Base-by-base conservation (phyloP, 1,140 invertebrate genomes). In the Helicoverpa armigera region DNA sequence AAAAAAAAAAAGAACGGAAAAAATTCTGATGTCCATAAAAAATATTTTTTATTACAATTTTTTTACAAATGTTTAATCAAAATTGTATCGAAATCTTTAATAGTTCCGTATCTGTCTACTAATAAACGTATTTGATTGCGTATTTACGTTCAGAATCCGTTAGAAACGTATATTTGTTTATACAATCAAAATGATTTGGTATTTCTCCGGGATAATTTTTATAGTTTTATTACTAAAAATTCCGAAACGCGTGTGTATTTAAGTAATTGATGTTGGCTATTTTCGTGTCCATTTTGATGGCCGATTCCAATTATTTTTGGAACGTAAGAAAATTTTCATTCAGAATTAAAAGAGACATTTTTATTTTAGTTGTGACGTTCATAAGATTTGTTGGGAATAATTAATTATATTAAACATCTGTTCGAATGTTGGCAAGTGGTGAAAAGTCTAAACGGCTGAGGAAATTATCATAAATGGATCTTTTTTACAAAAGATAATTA, bases 171-270 rank as follows among this genome's bases (percentile, higher is more conserved):
- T 70, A 53, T 67, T 53, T 54, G 60, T 77, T 31, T 53, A 29
- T 67, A 65, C 65, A 35, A 35, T 35, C 35, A 35, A 63, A 65
- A 77, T 13, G 48, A 65, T 63, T 65, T n/a, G 12, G 43, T 65
- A 53, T 77, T 51, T 43, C 7, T 31, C 54, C 12, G 18, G 50
- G 48, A 54, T 70, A 50, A 53, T 65, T 65, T 77, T 67, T 50
- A 65, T 77, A 67, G 50, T 77, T 77, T 77, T 77, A 77, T 67
- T 77, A 67, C 75, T 35, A 9, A n/a, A 43, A 77, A 77, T 77
- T 77, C 74, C 23, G 53, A 53, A 65, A 65, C 48, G 48, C 51
- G 51, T 72, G 18, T 56, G 16, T 63, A 10, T 70, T 29, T 56
- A 72, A 72, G n/a, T 56, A 54, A 73, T 73, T 58, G 48, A 73